phyloP scores from a whole-genome alignment of 2,797 vertebrate species.

The Xerus rutilus region DNA sequence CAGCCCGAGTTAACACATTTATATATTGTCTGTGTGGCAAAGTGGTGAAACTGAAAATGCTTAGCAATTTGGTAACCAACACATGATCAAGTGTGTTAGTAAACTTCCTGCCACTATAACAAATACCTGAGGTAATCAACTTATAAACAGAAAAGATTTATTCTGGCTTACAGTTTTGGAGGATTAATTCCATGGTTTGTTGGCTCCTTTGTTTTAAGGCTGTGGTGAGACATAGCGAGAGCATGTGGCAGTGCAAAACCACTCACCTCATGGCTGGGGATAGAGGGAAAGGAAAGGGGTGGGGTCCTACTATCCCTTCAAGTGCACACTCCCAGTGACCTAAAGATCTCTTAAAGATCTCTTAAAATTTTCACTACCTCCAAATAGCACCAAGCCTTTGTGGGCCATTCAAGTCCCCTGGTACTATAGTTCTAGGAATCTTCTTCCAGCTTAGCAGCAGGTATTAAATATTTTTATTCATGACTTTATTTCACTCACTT shows the following conservation, averaged over 20 bases:
- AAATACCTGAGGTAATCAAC: background rate
- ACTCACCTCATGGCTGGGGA: background rate
- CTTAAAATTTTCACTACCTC: background rate
- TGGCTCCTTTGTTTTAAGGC: background rate
- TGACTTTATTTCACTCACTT: background rate
- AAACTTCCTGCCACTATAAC: background rate
- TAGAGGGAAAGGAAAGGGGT: too few species aligned
- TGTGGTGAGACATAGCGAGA: background rate
- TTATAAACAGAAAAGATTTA: background rate
- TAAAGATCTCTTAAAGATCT: background rate
- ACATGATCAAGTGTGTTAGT: background rate
- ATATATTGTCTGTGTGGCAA: background rate
- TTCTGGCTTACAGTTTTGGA: background rate
- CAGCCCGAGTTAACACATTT: background rate
- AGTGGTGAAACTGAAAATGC: background rate
- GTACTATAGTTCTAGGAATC: background rate
- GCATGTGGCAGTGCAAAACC: background rate
- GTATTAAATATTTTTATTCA: slow-evolving; percentile 2
- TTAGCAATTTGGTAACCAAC: background rate
- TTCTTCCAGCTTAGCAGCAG: background rate
- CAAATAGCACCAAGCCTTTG: background rate
- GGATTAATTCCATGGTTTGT: background rate
- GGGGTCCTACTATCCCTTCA: background rate
- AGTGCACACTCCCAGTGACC: background rate
- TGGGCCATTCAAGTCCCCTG: background rate